Percentiles rank a stretch among this genome's conserved stretches.
Conservation (phyloP, 2,888 invertebrate species). For the Meteorus colon region DNA sequence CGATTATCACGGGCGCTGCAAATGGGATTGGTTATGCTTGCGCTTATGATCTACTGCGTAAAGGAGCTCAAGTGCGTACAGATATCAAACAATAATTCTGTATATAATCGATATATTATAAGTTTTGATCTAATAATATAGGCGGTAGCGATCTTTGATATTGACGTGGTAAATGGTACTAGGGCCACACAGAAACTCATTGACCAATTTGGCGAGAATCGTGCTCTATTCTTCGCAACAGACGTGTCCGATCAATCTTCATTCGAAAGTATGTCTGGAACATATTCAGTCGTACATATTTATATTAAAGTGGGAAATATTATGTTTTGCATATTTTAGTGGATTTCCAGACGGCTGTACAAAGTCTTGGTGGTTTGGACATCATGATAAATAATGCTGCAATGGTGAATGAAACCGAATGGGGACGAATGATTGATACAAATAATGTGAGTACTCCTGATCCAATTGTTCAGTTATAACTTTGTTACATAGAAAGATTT, state of each 20-base stretch:
- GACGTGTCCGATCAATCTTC: conserved; percentile 74
- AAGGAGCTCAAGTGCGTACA: conserved; percentile 65
- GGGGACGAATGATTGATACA: conserved; percentile 63
- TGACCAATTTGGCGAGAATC: conserved; percentile 72
- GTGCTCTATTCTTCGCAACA: conserved; percentile 74
- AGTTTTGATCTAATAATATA: conserved; percentile 18
- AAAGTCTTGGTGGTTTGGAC: conserved; percentile 73
- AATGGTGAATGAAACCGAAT: conserved; percentile 62
- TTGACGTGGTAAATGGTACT: conserved; percentile 69
- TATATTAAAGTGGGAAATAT: too few relatives aligned
- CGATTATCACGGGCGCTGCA: conserved; percentile 75
- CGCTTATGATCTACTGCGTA: conserved; percentile 73
- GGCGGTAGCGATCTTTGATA: conserved; percentile 70
- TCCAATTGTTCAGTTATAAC: background rate
- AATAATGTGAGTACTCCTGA: conserved; percentile 61
- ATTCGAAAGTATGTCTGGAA: conserved; percentile 68
- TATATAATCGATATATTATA: too few relatives aligned
- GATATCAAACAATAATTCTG: too few relatives aligned
- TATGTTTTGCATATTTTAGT: conserved; percentile 57
- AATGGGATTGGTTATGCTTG: conserved; percentile 75
- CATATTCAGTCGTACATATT: background rate
- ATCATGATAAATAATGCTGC: conserved; percentile 74
- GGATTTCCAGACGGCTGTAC: conserved; percentile 71
- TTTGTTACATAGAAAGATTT: background rate
- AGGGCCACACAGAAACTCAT: conserved; percentile 73